phyloP scores from a whole-genome alignment of 1,140 invertebrate genomes.

The Idris sp. region DNA sequence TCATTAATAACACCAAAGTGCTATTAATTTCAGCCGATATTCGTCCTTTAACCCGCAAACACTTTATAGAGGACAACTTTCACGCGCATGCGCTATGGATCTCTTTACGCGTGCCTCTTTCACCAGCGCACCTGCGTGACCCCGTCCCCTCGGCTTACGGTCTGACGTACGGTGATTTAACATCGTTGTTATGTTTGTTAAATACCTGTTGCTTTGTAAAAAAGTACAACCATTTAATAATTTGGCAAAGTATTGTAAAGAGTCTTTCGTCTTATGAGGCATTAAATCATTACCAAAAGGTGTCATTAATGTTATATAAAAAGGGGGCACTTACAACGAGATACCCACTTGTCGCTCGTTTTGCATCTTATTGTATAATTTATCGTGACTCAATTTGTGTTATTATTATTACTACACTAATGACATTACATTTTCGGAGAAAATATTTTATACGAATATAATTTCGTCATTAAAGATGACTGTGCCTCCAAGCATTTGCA shows the following conservation, averaged over 20 bases:
- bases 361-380: too few relatives aligned
- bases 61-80: slow-evolving; percentile 58
- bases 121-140: slow-evolving; percentile 60
- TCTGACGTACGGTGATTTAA: slow-evolving; percentile 56
- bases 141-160: slow-evolving; percentile 30
- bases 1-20: too few relatives aligned
- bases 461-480: slow-evolving; percentile 39
- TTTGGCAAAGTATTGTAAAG: slow-evolving; percentile 45
- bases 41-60: slow-evolving; percentile 47
- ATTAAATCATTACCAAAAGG: slow-evolving; percentile 47
- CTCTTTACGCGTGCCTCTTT: slow-evolving; percentile 63
- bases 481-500: slow-evolving; percentile 18
- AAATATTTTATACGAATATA: slow-evolving; percentile 31
- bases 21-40: too few relatives aligned
- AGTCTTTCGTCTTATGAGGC: slow-evolving; percentile 23
- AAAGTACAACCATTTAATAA: slow-evolving; percentile 41
- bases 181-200: slow-evolving; percentile 61
- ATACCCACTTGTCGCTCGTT: too few relatives aligned
- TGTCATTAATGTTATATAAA: slow-evolving; percentile 53
- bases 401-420: slow-evolving; percentile 35
- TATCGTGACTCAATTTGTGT: slow-evolving; percentile 23
- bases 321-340: too few relatives aligned
- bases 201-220: slow-evolving; percentile 56
- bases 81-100: slow-evolving; percentile 63
- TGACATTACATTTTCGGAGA: slow-evolving; percentile 42